Percentiles rank a stretch among this genome's conserved stretches.
Conservation (phyloP, 2,888 invertebrate species). For the Trissolcus japonicus region DNA sequence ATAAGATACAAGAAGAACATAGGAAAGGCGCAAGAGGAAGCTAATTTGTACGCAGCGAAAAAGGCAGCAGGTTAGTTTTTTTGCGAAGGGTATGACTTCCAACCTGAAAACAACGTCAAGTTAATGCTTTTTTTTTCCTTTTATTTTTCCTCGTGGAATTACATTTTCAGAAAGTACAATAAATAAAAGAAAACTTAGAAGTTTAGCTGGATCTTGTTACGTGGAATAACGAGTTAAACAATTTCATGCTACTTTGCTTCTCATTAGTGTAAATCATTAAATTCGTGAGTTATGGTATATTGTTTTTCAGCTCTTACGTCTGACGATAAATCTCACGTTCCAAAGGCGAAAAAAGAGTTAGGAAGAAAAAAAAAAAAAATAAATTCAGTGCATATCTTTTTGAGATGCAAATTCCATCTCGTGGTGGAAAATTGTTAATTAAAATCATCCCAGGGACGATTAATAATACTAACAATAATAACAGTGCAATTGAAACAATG, state of each 20-base stretch:
- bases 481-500: too few species aligned
- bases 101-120: conserved; percentile 1
- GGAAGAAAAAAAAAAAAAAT: too few species aligned
- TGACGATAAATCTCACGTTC: conserved; percentile 66
- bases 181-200: background rate
- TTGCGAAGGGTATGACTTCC: conserved; percentile 23
- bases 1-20: conserved; percentile 99
- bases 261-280: conserved; percentile 74
- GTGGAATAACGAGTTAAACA: conserved; percentile 21
- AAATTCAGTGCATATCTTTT: too few species aligned
- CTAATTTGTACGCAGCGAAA: conserved; percentile 98
- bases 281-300: conserved; percentile 70
- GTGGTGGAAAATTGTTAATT: too few species aligned
- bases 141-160: background rate
- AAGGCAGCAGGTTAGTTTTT: conserved; percentile 89
- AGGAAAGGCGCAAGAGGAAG: conserved; percentile 99
- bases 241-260: conserved; percentile 56
- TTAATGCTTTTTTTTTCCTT: background rate
- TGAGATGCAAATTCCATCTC: too few species aligned
- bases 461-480: too few species aligned
- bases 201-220: background rate
- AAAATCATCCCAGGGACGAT: too few species aligned
- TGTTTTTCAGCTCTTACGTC: conserved; percentile 64
- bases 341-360: background rate
- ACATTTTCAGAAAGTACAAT: conserved; percentile 3